A percentile compares a stretch with the other conserved stretches of the same genome.
Evolutionary conservation across 2,888 invertebrate species (phyloP).

Genomic region (Drosophila lutescens): DNA sequence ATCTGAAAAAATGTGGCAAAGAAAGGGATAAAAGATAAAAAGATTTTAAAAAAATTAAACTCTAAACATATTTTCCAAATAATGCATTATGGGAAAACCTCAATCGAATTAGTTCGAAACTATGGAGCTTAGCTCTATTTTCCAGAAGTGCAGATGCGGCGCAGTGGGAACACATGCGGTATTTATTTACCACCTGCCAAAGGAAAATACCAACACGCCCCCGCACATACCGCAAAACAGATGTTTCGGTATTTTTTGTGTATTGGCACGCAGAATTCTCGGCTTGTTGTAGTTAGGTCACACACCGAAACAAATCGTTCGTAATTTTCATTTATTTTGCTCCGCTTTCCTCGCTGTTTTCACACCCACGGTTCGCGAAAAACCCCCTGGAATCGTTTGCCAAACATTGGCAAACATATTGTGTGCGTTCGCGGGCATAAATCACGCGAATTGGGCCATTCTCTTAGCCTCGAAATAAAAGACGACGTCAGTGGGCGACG

Average conservation of each 20-base stretch:
- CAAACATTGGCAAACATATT: constrained; percentile 12
- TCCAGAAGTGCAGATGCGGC: not conserved
- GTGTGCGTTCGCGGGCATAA: constrained; percentile 11
- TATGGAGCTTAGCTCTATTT: no score
- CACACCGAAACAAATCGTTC: constrained; percentile 6
- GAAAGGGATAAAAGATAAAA: no score
- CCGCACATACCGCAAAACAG: constrained; percentile 6
- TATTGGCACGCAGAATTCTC: constrained; percentile 2
- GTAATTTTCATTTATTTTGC: constrained; percentile 40
- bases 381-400: not conserved
- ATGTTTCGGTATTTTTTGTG: constrained; percentile 12
- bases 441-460: not conserved
- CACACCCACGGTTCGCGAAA: constrained; percentile 18
- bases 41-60: no score
- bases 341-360: constrained; percentile 32
- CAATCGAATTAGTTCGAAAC: no score
- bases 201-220: not conserved
- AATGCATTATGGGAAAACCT: no score
- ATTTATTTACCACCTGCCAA: not conserved
- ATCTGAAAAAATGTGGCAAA: no score
- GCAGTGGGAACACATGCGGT: not conserved
- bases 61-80: no score
- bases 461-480: not conserved
- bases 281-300: not conserved
- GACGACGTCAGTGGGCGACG: constrained; percentile 32